Evolutionary conservation across 2,888 invertebrate genomes (phyloP).

Genomic region (Melieria picta): DNA sequence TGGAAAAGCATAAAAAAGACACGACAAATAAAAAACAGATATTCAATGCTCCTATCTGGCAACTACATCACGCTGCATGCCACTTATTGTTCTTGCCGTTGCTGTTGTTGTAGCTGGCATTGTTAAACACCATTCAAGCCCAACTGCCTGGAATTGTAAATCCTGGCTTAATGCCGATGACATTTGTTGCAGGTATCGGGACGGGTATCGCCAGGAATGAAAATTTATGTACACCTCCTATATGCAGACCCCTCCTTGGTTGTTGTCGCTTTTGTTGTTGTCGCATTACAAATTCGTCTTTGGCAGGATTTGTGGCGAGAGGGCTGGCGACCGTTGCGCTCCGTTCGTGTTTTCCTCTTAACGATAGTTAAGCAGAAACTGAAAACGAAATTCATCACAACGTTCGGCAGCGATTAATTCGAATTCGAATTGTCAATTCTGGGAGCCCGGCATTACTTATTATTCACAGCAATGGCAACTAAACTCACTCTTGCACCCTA

Average conservation of each 20-base stretch:
- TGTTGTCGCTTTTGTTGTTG: background rate
- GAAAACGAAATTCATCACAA: no score
- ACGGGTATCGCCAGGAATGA: conserved; percentile 1
- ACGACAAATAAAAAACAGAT: conserved; percentile 11
- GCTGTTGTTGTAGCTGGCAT: background rate
- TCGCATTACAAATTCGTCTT: conserved; percentile 10
- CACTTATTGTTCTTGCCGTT: conserved; percentile 6
- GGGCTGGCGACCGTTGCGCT: background rate
- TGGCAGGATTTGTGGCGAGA: background rate
- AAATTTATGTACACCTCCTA: conserved; percentile 19
- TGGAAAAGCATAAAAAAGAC: conserved; percentile 4
- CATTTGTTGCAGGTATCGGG: conserved; percentile 34
- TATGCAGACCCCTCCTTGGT: background rate
- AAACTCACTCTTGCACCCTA: no score
- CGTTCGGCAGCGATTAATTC: no score
- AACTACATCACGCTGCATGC: background rate
- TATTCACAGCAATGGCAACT: no score
- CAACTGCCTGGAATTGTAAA: conserved; percentile 24
- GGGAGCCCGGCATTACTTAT: no score
- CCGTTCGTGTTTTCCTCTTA: no score
- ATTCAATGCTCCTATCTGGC: background rate
- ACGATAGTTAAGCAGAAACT: no score
- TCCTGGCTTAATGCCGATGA: conserved; percentile 29
- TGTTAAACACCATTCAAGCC: conserved; percentile 20
- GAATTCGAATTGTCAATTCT: no score